A percentile compares a stretch with the other conserved stretches of the same genome.
Conservation (phyloP, 2,113 vertebrate species). For the Brienomyrus longianalis region DNA sequence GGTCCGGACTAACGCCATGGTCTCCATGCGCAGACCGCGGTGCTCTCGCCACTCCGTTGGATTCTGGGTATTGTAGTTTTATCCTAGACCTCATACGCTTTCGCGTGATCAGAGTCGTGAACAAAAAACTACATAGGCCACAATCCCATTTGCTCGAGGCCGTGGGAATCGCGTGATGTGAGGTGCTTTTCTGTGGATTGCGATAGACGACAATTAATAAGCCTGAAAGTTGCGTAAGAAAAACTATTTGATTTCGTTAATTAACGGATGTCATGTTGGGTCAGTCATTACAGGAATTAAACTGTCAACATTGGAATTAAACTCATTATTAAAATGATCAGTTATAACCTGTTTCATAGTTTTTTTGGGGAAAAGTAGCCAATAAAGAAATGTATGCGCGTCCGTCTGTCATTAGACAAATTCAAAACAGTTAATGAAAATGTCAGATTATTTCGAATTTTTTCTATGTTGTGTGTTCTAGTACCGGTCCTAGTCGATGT, state of each 20-base stretch:
- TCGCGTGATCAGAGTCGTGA: accelerated
- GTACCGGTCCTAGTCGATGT: not conserved
- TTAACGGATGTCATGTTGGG: not conserved
- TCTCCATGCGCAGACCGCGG: constrained; percentile 42
- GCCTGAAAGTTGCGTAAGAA: not conserved
- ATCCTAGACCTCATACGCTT: accelerated
- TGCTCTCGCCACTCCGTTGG: not conserved
- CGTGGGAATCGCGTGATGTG: constrained; percentile 26
- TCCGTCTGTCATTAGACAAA: not conserved
- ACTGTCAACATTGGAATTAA: not conserved
- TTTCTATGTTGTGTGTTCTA: not conserved
- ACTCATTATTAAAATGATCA: not conserved
- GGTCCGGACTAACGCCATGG: constrained; percentile 45
- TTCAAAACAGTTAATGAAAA: not conserved
- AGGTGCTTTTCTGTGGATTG: not conserved
- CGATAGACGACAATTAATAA: not conserved
- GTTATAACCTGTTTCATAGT: not conserved
- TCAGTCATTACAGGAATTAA: not conserved
- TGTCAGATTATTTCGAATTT: not conserved
- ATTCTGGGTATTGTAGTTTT: constrained; percentile 50
- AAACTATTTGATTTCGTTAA: not conserved
- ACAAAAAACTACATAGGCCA: constrained; percentile 50
- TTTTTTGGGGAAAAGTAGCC: not conserved
- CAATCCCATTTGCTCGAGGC: not conserved
- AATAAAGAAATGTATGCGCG: not conserved